Evolutionary conservation across 53 echinoderm and acorn worm genomes (phyloP).

Genomic region (Hippasteria phrygiana): DNA sequence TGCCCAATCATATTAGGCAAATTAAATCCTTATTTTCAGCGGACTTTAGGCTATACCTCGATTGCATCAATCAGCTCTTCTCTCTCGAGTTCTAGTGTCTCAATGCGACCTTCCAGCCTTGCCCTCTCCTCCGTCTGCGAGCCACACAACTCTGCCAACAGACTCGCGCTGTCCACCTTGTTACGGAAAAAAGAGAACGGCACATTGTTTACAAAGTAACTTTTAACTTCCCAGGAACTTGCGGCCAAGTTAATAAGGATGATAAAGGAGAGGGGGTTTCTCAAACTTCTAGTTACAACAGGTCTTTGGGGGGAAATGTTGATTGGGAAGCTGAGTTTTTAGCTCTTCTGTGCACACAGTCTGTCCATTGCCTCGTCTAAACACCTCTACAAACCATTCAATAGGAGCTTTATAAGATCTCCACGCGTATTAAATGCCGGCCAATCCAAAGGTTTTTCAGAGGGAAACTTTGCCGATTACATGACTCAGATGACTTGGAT

Average conservation of each 20-base stretch:
- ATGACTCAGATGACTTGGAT: too few species aligned
- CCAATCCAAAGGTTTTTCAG: too few species aligned
- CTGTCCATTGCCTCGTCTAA: too few species aligned
- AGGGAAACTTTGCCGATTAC: too few species aligned
- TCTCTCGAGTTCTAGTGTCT: conserved; percentile 9
- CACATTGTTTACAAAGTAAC: background rate
- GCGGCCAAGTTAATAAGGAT: background rate
- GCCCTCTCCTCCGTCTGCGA: conserved; percentile 34
- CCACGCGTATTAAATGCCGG: too few species aligned
- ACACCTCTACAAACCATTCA: too few species aligned
- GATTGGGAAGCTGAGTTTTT: too few species aligned
- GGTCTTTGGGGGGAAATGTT: too few species aligned
- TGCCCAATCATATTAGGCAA: background rate
- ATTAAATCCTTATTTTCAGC: background rate
- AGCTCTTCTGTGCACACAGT: too few species aligned
- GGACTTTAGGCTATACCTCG: background rate
- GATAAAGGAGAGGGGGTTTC: background rate
- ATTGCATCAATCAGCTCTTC: conserved; percentile 2
- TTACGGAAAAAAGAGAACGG: background rate
- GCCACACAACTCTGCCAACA: conserved; percentile 53
- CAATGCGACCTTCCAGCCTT: conserved; percentile 11
- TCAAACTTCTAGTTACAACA: too few species aligned
- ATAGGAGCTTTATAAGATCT: too few species aligned
- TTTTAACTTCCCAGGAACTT: too few species aligned
- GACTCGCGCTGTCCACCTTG: conserved; percentile 50